Conservation (phyloP, 2,888 invertebrate species). For the Allygus modestus region DNA sequence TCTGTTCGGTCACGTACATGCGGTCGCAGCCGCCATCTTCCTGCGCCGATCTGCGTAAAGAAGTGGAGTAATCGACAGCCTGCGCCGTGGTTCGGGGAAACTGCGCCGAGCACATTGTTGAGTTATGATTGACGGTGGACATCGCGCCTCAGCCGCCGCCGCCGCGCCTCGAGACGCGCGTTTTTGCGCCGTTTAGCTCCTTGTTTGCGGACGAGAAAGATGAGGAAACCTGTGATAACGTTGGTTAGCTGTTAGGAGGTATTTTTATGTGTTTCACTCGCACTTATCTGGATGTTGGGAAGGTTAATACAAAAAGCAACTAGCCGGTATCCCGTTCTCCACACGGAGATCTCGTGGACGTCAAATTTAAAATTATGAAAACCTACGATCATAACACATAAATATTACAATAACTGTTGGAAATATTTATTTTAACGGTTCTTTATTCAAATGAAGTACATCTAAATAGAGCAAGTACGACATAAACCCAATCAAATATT, state of each 20-base stretch:
- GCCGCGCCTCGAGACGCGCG: neutral
- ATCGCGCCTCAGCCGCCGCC: conserved; percentile 13
- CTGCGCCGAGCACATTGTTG: conserved; percentile 3
- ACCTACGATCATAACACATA: too few species aligned
- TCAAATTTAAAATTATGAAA: too few species aligned
- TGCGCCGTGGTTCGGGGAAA: conserved; percentile 25
- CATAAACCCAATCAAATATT: too few species aligned
- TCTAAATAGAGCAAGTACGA: too few species aligned
- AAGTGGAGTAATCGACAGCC: conserved; percentile 47
- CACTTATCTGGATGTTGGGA: neutral
- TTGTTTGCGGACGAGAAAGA: neutral
- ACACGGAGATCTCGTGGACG: too few species aligned
- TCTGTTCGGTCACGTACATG: conserved; percentile 35
- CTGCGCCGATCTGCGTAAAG: conserved; percentile 53
- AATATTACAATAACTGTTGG: too few species aligned
- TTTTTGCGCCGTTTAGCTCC: neutral
- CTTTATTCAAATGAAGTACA: too few species aligned
- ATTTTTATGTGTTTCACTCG: neutral
- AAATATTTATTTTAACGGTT: too few species aligned
- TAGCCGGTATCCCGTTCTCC: too few species aligned
- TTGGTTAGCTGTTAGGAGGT: neutral
- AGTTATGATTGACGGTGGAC: conserved; percentile 35
- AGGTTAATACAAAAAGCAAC: too few species aligned
- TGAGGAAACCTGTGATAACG: neutral
- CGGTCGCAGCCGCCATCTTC: conserved; percentile 48